Evolutionary conservation across 1,140 invertebrate species (phyloP).

Genomic region (Rhopalosiphum padi): DNA sequence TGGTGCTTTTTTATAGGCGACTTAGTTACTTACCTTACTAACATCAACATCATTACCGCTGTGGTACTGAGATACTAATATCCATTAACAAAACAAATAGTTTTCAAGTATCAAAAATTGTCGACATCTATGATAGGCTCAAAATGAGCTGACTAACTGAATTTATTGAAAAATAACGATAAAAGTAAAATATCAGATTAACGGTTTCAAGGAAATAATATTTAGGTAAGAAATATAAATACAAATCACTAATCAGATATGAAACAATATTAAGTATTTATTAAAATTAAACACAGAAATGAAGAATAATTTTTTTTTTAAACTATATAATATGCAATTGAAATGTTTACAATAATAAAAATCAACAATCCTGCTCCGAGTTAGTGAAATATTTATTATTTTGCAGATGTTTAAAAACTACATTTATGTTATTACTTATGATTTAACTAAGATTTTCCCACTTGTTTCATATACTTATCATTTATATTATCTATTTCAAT

Average conservation of each 20-base stretch:
- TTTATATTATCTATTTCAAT: background rate
- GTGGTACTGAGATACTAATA: slow-evolving; percentile 1
- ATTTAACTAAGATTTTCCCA: no score
- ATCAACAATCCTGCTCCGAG: background rate
- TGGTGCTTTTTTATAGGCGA: background rate
- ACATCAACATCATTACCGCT: background rate
- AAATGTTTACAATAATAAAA: background rate
- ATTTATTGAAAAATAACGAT: background rate
- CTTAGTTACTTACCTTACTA: background rate
- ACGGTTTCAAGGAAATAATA: background rate
- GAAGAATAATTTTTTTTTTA: no score
- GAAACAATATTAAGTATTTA: background rate
- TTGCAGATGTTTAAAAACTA: no score
- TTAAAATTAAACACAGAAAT: no score
- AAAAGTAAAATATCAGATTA: background rate
- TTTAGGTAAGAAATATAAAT: background rate
- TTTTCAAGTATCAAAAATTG: background rate
- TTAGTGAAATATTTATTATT: background rate
- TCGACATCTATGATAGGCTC: background rate
- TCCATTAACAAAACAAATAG: slow-evolving; percentile 49
- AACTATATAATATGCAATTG: background rate
- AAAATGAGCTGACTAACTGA: background rate
- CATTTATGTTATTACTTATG: no score
- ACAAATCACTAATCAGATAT: background rate
- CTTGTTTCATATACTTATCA: no score